Conservation (phyloP, 2,797 vertebrate species). For the Streptopelia turtur region DNA sequence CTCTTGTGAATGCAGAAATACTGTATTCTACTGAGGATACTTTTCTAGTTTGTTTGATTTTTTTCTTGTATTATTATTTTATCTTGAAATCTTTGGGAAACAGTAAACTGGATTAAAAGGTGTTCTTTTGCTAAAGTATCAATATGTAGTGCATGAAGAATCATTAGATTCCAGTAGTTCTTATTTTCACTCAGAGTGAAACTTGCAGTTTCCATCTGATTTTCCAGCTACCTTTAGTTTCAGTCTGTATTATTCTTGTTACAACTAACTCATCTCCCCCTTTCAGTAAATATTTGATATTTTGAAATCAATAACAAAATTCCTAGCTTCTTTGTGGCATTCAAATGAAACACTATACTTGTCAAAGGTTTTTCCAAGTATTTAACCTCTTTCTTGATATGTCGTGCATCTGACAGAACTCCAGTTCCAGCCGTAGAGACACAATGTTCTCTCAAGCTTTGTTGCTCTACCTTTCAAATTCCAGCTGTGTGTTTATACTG, state of each 20-base stretch:
- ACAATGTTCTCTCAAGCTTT: conserved; percentile 10
- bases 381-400: neutral
- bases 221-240: conserved; percentile 17
- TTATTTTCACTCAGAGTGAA: neutral
- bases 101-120: neutral
- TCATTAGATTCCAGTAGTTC: neutral
- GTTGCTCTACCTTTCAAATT: neutral
- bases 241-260: neutral
- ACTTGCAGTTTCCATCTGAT: neutral
- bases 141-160: neutral
- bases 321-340: neutral
- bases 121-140: neutral
- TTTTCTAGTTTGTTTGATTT: neutral
- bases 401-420: neutral
- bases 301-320: conserved; percentile 14
- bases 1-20: neutral
- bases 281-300: neutral
- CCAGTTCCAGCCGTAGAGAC: neutral
- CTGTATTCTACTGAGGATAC: neutral
- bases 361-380: neutral
- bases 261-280: neutral
- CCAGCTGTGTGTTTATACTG: neutral
- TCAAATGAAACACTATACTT: neutral
- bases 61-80: neutral
- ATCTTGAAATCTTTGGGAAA: conserved; percentile 9